These are phyloP conservation scores for Caenorhabditis japonica DNA, from an alignment of 2,888 invertebrate genomes.

Conservation along the genomic window DNA sequence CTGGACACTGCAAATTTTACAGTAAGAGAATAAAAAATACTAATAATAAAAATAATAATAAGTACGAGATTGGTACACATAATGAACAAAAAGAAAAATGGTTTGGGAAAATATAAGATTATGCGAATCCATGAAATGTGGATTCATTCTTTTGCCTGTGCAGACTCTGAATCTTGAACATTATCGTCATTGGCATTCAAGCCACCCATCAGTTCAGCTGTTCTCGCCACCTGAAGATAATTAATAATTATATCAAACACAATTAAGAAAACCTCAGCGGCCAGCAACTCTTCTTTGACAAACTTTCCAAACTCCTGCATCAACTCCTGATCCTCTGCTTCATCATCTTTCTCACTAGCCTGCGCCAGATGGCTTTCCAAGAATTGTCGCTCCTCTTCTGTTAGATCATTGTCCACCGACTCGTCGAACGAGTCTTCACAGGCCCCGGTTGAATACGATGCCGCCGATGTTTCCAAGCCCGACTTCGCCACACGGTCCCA, in stretches of 20 bases:
- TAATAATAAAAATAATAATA: no score
- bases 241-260: no score
- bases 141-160: no score
- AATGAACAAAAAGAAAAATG: no score
- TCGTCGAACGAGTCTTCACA: conserved; percentile 32
- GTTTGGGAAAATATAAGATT: no score
- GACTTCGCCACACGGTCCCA: conserved; percentile 40
- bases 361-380: conserved; percentile 53
- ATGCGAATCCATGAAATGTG: no score
- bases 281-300: conserved; percentile 50
- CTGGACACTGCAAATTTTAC: no score
- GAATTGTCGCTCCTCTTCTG: conserved; percentile 52
- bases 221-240: conserved; percentile 10
- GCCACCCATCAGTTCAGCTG: conserved; percentile 15
- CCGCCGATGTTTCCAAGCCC: not conserved
- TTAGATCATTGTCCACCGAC: conserved; percentile 45
- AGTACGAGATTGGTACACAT: no score
- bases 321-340: conserved; percentile 63
- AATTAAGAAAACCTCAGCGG: conserved; percentile 20
- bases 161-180: no score
- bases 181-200: conserved; percentile 5
- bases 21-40: no score
- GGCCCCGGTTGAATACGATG: not conserved
- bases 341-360: conserved; percentile 41
- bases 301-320: conserved; percentile 63